Evolutionary conservation across 2,888 invertebrate genomes (phyloP), one percentile per base, ranked within the genome.

Genomic region (Perizoma flavofasciatum): DNA sequence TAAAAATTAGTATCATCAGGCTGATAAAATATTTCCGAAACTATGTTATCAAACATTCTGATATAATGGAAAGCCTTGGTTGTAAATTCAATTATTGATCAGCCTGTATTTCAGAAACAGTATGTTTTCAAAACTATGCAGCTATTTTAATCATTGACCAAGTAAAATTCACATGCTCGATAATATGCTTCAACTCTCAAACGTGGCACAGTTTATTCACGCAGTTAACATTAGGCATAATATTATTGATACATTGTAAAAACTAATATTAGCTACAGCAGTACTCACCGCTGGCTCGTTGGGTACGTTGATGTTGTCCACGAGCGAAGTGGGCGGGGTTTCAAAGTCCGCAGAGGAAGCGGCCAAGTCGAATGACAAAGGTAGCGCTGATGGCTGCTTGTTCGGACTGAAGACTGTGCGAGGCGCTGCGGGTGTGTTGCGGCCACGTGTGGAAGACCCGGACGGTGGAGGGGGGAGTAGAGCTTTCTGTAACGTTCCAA

Each of bases 391-490:
- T 0, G 81, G 64, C 4, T 69, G 59, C 64, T 88, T 89, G 75
- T 71, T 85, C 6, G 89, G 89, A 59, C 88, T 88, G 77, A 87
- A 85, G 1, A 81, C 72, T 0, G 83, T 62, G 34, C 85, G 74
- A 0, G 71, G 64, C 7, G 79, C 62, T 0, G 84, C 81, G 0
- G 88, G 84, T 1, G 86, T 80, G 66, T 74, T 82, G 32, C 89
- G 85, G 0, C 85, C 88, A 22, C 88, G 85, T 43, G 77, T 70
- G 0, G 84, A 68, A 0, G 84, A 63, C 1, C 85, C 86, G 4
- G 86, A 77, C 0, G 92, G 92, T 0, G 88, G 89, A 0, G 92
- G 92, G 3, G 92, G 92, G 0, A 92, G 81, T 0, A 92, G 85
- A 0, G 91, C 91, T 74, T 91, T 91, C 88, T 89, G 82, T 6